Conservation (phyloP, 53 echinoderm and acorn worm species). For the Glandiceps talaboti region DNA sequence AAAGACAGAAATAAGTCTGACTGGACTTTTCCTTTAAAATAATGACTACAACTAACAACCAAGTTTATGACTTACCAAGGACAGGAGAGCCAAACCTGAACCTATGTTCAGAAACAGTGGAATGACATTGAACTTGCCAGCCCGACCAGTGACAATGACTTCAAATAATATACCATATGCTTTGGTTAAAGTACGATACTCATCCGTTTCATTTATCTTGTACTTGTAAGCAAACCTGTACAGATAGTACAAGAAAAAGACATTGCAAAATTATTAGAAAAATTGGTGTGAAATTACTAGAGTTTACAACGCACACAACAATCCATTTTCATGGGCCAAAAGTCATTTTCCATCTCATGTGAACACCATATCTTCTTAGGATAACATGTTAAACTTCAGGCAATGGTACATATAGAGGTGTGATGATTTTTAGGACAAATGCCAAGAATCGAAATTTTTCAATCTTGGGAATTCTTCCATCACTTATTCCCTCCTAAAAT, state of each 20-base stretch:
- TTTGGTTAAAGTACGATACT: conserved; percentile 60
- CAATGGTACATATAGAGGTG: too few relatives aligned
- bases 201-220: conserved; percentile 38
- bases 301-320: neutral
- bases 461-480: too few relatives aligned
- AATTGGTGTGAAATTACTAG: neutral
- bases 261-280: too few relatives aligned
- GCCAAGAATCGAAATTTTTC: too few relatives aligned
- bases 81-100: conserved; percentile 78
- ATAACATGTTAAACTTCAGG: too few relatives aligned
- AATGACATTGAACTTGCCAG: conserved; percentile 88
- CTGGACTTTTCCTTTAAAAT: too few relatives aligned
- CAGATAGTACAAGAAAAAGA: conserved; percentile 7
- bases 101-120: conserved; percentile 89
- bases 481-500: too few relatives aligned
- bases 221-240: conserved; percentile 79
- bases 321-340: neutral
- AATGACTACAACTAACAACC: too few relatives aligned
- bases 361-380: too few relatives aligned
- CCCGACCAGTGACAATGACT: conserved; percentile 67
- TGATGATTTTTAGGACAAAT: too few relatives aligned
- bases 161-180: conserved; percentile 94
- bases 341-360: neutral
- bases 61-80: conserved; percentile 76
- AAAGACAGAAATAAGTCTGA: too few relatives aligned